Conservation (phyloP, 2,113 vertebrate genomes). For the Chamaetylas fuelleborni region DNA sequence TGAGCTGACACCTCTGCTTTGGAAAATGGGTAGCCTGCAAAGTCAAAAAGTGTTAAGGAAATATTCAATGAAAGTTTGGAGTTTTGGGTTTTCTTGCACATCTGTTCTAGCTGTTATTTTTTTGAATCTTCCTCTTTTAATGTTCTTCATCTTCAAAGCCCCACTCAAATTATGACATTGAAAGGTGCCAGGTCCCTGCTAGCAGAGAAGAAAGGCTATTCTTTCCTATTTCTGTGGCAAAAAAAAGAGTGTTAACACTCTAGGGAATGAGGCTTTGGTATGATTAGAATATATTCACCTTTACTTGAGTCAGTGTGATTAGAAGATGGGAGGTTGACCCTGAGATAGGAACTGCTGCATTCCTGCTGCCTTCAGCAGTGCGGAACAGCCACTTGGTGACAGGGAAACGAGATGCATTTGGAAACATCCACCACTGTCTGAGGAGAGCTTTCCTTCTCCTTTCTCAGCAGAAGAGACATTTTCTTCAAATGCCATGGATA, state of each 20-base stretch:
- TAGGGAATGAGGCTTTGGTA: neutral
- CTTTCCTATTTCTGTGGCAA: neutral
- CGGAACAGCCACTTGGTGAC: neutral
- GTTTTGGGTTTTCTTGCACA: neutral
- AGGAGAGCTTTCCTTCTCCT: neutral
- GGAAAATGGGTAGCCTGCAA: neutral
- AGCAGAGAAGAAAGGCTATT: neutral
- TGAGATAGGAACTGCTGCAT: neutral
- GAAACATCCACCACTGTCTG: neutral
- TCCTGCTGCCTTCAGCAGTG: neutral
- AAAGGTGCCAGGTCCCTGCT: neutral
- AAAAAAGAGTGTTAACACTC: neutral
- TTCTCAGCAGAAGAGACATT: neutral
- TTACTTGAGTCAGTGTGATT: slow-evolving; percentile 19
- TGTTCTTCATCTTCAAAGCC: neutral
- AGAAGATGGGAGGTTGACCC: slow-evolving; percentile 1
- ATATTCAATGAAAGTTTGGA: neutral
- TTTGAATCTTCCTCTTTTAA: neutral
- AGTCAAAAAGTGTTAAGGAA: neutral
- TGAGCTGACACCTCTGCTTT: neutral
- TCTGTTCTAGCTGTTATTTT: neutral
- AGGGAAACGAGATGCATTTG: neutral
- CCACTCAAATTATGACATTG: neutral
- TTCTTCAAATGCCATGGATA: neutral
- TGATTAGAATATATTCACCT: neutral